Evolutionary conservation across 2,113 vertebrate species (phyloP).

Genomic region (Heterotilapia buettikoferi): DNA sequence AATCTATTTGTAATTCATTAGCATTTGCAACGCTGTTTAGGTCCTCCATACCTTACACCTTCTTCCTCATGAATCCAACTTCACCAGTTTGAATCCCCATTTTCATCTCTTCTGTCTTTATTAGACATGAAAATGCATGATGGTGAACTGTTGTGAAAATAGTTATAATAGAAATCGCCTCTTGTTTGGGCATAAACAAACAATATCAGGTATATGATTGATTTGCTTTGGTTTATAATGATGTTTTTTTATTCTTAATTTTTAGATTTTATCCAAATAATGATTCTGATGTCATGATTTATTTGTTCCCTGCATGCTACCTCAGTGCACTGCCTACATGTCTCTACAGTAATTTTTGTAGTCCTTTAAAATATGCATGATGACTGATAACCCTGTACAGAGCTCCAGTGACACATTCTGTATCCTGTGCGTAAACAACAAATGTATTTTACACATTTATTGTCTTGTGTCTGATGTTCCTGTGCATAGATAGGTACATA

Average conservation of each 20-base stretch:
- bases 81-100: conserved; percentile 45
- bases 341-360: conserved; percentile 1
- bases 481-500: neutral
- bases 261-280: neutral
- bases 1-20: neutral
- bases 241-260: conserved; percentile 23
- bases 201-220: conserved; percentile 50
- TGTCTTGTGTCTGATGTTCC: neutral
- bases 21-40: neutral
- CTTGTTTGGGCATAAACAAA: conserved; percentile 54
- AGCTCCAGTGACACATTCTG: conserved; percentile 13
- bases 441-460: neutral
- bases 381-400: neutral
- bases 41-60: neutral
- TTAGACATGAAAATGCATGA: conserved; percentile 56
- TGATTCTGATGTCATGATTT: neutral
- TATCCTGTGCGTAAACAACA: neutral
- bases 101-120: conserved; percentile 53
- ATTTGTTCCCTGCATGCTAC: conserved; percentile 54
- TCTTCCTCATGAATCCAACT: neutral
- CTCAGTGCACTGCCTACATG: conserved; percentile 34
- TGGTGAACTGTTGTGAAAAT: conserved; percentile 46
- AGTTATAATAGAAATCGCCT: conserved; percentile 9
- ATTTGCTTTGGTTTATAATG: conserved; percentile 14
- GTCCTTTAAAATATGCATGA: conserved; percentile 47